Evolutionary conservation across 2,113 vertebrate species (phyloP), one percentile per base, ranked within the genome.

Genomic region (Paradoxurus hermaphroditus): DNA sequence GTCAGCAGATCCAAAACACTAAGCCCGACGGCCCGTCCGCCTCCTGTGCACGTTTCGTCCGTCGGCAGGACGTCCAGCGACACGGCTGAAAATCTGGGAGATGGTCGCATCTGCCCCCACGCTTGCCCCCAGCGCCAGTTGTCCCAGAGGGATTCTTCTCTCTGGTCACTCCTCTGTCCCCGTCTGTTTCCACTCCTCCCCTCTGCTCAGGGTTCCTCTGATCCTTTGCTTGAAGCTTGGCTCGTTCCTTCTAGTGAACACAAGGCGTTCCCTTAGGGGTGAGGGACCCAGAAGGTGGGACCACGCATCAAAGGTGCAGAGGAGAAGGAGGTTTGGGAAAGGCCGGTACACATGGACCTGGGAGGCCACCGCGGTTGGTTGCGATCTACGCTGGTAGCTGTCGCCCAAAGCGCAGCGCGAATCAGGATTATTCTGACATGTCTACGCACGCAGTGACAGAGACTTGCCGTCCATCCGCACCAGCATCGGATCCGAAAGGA

Each of bases 31-130:
- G 25, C 36, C 23, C n/a, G 56, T 77, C 68, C 59, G 41, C 56
- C 59, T 27, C 34, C 0, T 16, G 0, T 3, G 23, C 12, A 46
- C 27, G 0, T 77, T 25, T 53, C 10, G 19, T 19, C 13, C 5
- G 34, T 14, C 31, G 16, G 36, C 2, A 1, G 2, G 0, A 39
- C 39, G 36, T 11, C 13, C 34, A 21, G 39, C 6, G 21, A 63
- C 13, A 14, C 41, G 29, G 59, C 8, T 34, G 62, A 46, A 36
- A 27, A 23, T n/a, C 36, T 34, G 49, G 65, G 39, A 29, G 29
- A 19, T 4, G 7, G 0, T 68, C 25, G 46, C 27, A 44, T n/a
- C 39, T 9, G 5, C 13, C 31, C 56, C 25, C 1, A 16, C 25
- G 0, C 25, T 23, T 11, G 75, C 36, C 39, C 13, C 34, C 36